Evolutionary conservation across 2,888 invertebrate species (phyloP).

Genomic region (Spilarctia lutea): DNA sequence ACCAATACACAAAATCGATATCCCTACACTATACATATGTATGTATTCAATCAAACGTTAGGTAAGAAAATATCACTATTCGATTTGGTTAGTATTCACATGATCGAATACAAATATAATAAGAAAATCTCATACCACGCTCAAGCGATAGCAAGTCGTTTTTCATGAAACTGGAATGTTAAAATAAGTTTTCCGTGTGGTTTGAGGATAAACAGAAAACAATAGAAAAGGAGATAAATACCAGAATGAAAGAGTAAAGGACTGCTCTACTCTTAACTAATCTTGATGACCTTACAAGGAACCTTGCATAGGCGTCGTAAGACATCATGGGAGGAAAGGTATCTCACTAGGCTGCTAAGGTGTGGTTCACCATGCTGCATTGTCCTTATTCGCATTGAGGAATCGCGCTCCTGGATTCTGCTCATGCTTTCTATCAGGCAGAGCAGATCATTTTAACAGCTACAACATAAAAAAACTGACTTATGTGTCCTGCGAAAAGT

Average conservation of each 20-base stretch:
- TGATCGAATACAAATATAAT: slow-evolving; percentile 5
- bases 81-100: neutral
- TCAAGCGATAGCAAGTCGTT: neutral
- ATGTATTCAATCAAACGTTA: neutral
- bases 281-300: neutral
- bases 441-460: too few species aligned
- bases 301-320: neutral
- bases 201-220: neutral
- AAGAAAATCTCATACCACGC: slow-evolving; percentile 6
- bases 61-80: slow-evolving; percentile 4
- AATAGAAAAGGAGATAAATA: neutral
- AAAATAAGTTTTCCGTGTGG: neutral
- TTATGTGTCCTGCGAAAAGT: too few species aligned
- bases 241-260: too few species aligned
- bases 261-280: too few species aligned
- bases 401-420: too few species aligned
- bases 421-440: too few species aligned
- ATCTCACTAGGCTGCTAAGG: too few species aligned
- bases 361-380: too few species aligned
- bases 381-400: too few species aligned
- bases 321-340: neutral
- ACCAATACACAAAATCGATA: neutral
- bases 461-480: neutral
- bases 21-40: neutral
- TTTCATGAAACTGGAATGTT: neutral